Base-by-base conservation (phyloP, 2,113 vertebrate species). In the Cygnus buccinator region DNA sequence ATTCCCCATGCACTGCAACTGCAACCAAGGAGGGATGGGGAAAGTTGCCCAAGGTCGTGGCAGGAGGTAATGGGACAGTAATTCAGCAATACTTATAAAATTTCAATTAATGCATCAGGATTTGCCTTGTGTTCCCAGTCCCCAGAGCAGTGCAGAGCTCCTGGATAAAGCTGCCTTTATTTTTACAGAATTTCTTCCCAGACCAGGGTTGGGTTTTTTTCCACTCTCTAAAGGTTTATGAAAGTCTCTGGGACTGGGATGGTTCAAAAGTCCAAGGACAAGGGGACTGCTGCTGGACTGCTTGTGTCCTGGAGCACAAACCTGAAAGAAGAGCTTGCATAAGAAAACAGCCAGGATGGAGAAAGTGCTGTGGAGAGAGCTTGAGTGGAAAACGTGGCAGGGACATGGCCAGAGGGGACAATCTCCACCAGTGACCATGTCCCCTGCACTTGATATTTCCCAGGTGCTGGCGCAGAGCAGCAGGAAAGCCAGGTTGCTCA, bases 21-120 rank as follows among this genome's bases (percentile, higher is more conserved):
- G 17, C 21, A 39, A 10, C 31, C 63, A 6, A 81, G 31, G 10
- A 11, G 11, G 9, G 3, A 15, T 6, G 0, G 3, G 65, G 57
- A 37, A 50, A 46, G 14, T 68, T 62, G 16, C 9, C 73, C 65
- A 33, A 91, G 58, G 62, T 87, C 28, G 10, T 20, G 21, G 39
- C 86, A 63, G 10, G 39, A 93, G 29, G 10, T 44, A 65, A 3
- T 0, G 9, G 3, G 20, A 78, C 20, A 12, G 35, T 71, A 11
- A 63, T 93, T 79, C 71, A 41, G 23, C 16, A 70, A 16, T 46
- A 83, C 57, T 68, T 28, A 41, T 5, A 7, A 63, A 63, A 7
- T 54, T 83, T 87, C 54, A 58, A 19, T 76, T 61, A 54, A 2
- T 6, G 9, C 77, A 5, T 19, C 62, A 41, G 25, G 37, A 63